Evolutionary conservation across 1,140 invertebrate genomes (phyloP), one percentile per base, ranked within the genome.

Genomic region (Drosophila sucinea): DNA sequence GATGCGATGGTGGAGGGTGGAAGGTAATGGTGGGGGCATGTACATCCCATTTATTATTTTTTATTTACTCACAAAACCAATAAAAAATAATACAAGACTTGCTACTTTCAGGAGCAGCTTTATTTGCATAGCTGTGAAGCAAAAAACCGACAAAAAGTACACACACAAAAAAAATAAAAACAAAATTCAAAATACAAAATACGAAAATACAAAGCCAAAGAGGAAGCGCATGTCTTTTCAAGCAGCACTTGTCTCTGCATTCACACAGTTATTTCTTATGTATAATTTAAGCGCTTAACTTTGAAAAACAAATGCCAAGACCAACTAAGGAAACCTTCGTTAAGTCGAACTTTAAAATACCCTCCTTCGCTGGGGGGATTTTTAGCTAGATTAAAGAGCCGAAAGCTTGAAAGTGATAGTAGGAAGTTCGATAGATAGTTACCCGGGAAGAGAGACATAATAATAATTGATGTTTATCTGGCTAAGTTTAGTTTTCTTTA

Each of bases 161-260:
- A 57, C 35, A 58, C 7, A 17, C 56, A 58, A 6, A 35, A 32
- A 58, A 25, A 33, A 4, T n/a, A 33, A 17, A 11, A n/a, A 32
- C 17, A n/a, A 56, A 55, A 5, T 6, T 8, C 17, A 54, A 56
- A 11, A 55, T 27, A 47, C 32, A 54, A 41, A 65, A 65, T 17
- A 66, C 10, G 10, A 60, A n/a, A 40, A 30, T 57, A 54, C 54
- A 76, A 76, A 76, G 33, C 47, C 56, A 51, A 79, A 85, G 83
- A 85, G 82, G 82, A 85, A 85, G 79, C 82, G 82, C 82, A 85
- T 85, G 82, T 87, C 83, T 87, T 79, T 87, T 85, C 44, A 70
- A 87, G 82, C 83, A 64, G 81, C 83, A 85, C 82, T 85, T 87
- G 79, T 67, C 41, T 35, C 7, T 64, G 55, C 72, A 68, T 23